Evolutionary conservation across 2,888 invertebrate genomes (phyloP), one percentile per base, ranked within the genome.

Genomic region (Calephelis perditalis): DNA sequence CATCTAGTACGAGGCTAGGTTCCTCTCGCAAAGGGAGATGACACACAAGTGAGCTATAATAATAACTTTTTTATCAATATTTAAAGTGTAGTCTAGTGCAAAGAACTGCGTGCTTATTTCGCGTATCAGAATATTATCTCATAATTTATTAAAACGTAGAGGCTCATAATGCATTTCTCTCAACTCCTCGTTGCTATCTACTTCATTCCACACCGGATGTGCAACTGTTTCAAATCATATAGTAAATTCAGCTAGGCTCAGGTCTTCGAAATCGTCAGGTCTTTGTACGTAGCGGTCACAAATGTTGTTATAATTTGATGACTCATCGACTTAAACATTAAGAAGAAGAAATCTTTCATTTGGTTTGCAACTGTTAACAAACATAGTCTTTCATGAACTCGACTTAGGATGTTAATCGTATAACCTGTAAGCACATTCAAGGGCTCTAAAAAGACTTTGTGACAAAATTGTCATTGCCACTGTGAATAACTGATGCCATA

Each of bases 341-440:
- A 78, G 55, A 44, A 79, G 64, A 60, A 73, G 62, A 49, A 66
- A 75, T 10, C 73, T 66, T 69, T 79, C 62, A 0, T 68, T 60
- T 3, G 72, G 74, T 8, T 46, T 70, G 57, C 72, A 74, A 56
- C 67, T 75, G 57, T 75, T 75, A 6, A 75, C 63, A 59, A 74
- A 74, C 26, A 72, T 67, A 7, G 65, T 61, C 59, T 74, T 74
- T 11, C 72, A 63, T 0, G 68, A 70, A 6, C 15, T 60, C 60
- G 67, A 68, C 65, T 70, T 73, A 5, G 73, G 56, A 0, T 65
- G 68, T 46, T 73, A 68, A 70, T 74, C 70, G 11, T 73, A 76
- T 71, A 26, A 26, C 26, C 26, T 26, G 26, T 26, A 76, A 55
- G 73, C 75, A n/a, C 65, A 70, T 73, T 75, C 73, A 0, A 67